Evolutionary conservation across 1,140 invertebrate genomes (phyloP).

Genomic region (Zaprionus camerounensis): DNA sequence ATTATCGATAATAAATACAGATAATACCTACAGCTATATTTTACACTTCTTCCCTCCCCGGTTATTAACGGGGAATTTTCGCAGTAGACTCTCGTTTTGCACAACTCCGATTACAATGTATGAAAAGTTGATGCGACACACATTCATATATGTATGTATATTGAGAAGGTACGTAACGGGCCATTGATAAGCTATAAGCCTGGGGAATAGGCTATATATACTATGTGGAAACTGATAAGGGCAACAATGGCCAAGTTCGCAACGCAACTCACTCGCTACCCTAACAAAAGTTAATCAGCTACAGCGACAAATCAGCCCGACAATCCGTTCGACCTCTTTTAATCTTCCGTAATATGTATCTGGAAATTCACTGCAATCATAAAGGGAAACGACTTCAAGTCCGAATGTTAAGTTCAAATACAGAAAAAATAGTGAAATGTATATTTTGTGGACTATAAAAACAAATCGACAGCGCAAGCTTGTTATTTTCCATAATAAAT

Average conservation of each 20-base stretch:
- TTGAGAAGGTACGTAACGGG: constrained; percentile 13
- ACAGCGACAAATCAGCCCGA: background rate
- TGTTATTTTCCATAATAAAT: constrained; percentile 78
- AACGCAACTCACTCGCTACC: constrained; percentile 31
- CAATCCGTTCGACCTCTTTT: constrained; percentile 20
- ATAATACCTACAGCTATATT: background rate
- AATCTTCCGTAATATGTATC: constrained; percentile 58
- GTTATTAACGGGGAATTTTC: background rate
- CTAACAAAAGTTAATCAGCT: constrained; percentile 55
- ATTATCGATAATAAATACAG: background rate
- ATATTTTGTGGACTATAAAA: constrained; percentile 57
- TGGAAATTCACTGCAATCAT: constrained; percentile 6
- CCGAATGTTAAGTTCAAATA: constrained; percentile 58
- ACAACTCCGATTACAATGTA: constrained; percentile 2
- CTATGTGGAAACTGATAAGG: constrained; percentile 28
- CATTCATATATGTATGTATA: background rate
- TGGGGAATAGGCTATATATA: constrained; percentile 1
- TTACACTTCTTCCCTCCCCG: background rate
- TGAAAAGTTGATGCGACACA: background rate
- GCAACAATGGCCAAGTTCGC: constrained; percentile 6
- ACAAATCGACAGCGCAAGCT: constrained; percentile 73
- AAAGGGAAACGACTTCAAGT: constrained; percentile 35
- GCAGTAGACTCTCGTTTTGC: constrained; percentile 5
- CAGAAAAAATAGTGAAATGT: constrained; percentile 37
- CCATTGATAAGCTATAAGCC: constrained; percentile 45